Evolutionary conservation across 2,797 vertebrate genomes (phyloP).

Genomic region (Cuniculus paca): DNA sequence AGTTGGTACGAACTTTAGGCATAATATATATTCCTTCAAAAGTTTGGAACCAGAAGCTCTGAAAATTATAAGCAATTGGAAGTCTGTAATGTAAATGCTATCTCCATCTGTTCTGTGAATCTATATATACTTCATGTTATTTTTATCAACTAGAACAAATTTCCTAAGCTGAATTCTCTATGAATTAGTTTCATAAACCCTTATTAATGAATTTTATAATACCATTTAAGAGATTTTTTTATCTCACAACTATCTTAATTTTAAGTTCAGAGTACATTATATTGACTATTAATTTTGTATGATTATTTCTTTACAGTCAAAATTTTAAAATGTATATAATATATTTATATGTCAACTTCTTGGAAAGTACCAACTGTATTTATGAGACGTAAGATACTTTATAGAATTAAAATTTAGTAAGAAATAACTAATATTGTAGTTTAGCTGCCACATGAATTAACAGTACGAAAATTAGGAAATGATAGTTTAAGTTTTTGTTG

Average conservation of each 20-base stretch:
- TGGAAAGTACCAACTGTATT: not conserved
- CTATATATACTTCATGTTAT: not conserved
- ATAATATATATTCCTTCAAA: not conserved
- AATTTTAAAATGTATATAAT: not conserved
- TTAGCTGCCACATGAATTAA: not conserved
- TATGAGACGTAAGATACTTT: not conserved
- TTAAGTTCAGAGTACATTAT: constrained; percentile 25
- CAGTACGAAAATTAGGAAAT: not conserved
- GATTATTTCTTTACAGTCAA: not conserved
- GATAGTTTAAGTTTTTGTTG: not conserved
- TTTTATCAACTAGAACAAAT: constrained; percentile 39
- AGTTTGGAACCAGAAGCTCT: constrained; percentile 15
- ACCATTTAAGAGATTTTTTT: not conserved
- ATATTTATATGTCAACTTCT: not conserved
- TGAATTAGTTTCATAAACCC: constrained; percentile 11
- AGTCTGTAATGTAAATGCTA: not conserved
- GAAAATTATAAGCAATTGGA: constrained; percentile 51
- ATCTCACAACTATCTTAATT: not conserved
- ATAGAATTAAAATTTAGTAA: not conserved
- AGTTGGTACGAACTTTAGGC: not conserved
- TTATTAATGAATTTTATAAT: constrained; percentile 45
- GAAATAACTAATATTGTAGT: not conserved
- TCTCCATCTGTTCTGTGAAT: constrained; percentile 13
- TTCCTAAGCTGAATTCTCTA: not conserved
- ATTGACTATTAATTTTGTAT: not conserved